These are phyloP conservation scores for Aradophagus sp. DNA, from an alignment of 1,140 invertebrate genomes.

Conservation along the genomic window DNA sequence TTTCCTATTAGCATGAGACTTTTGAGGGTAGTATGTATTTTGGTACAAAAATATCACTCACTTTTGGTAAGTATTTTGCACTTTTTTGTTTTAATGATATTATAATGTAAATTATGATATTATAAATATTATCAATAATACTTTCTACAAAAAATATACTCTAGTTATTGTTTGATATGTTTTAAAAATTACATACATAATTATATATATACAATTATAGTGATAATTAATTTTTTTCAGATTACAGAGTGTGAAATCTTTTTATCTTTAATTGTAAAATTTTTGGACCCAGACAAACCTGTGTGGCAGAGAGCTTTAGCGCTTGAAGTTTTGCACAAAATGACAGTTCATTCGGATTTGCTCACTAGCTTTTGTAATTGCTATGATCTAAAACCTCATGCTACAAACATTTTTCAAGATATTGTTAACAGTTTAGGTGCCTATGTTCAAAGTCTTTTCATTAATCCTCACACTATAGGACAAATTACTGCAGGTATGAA, in stretches of 20 bases:
- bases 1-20: conserved; percentile 98
- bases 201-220: no score
- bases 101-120: neutral
- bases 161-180: no score
- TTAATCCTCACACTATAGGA: conserved; percentile 78
- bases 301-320: conserved; percentile 96
- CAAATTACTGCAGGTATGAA: conserved; percentile 69
- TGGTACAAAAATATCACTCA: conserved; percentile 95
- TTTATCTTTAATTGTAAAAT: conserved; percentile 96
- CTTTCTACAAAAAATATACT: no score
- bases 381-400: conserved; percentile 95
- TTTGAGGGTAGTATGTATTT: conserved; percentile 91
- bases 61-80: conserved; percentile 82
- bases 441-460: conserved; percentile 95
- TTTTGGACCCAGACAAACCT: conserved; percentile 96
- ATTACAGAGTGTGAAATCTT: conserved; percentile 99
- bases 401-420: conserved; percentile 94
- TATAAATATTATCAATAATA: no score
- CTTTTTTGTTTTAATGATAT: neutral
- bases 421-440: conserved; percentile 96
- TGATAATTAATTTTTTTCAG: conserved; percentile 70
- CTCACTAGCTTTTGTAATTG: conserved; percentile 94
- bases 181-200: no score
- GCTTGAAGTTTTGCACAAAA: conserved; percentile 95
- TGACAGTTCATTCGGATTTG: conserved; percentile 90